Base-by-base conservation (phyloP, 1,140 invertebrate genomes). In the Leptoteleia sp. region DNA sequence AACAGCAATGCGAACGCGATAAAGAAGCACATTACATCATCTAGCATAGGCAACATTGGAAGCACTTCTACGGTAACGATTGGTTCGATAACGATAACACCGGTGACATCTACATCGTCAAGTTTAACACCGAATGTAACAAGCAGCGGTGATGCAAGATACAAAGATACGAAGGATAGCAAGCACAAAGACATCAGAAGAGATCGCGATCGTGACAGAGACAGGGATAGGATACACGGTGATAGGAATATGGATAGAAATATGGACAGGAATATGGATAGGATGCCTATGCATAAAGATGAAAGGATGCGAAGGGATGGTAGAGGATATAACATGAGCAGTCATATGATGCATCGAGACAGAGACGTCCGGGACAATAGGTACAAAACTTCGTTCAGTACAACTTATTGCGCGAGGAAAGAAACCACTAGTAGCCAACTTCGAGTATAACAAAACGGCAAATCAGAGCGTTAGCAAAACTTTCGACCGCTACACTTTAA, bases 291-390 rank as follows among this genome's bases (percentile, higher is more conserved):
- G 1, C 50, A 77, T 1, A 88, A 88, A 42, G 87, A 89, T 52
- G 88, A 88, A 1, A 85, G 87, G 35, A 86, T 90, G 31, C 84
- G 87, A 37, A 83, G 84, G 72, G 87, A 89, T 19, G 85, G 85
- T 43, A 83, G 86, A 4, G 75, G 83, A 6, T 88, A 87, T 38
- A 80, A 52, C 17, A 80, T 82, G 43, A 55, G 81, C 12, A 85
- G 85, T 4, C 87, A 89, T 70, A 89, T 87, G 87, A 52, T 84
- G 37, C 19, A 79, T 0, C 82, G 87, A 50, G 87, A 89, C 11
- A 85, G 85, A 37, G 87, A 89, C 64, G 82, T 86, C 4, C 79
- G 88, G 12, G 87, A 89, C 48, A 79, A 68, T 37, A 87, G 86
- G 86, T 45, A n/a, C n/a, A n/a, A n/a, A n/a, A n/a, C n/a, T n/a